Conservation (phyloP, 2,888 invertebrate genomes). For the Ophraella communa region DNA sequence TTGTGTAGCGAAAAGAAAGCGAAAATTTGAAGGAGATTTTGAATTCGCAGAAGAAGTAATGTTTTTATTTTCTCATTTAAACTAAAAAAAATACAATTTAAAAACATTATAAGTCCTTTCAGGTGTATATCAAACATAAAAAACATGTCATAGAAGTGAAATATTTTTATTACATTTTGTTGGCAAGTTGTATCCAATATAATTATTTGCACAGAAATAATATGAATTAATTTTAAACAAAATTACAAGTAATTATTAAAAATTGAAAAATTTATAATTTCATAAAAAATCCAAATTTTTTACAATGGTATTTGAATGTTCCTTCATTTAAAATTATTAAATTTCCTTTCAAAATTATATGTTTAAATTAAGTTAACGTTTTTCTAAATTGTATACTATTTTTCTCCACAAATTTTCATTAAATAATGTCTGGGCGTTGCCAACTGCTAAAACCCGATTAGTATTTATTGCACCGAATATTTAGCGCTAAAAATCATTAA, state of each 20-base stretch:
- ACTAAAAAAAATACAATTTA: background rate
- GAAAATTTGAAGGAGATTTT: slow-evolving; percentile 79
- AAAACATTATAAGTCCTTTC: background rate
- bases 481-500: background rate
- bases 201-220: too few relatives aligned
- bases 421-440: background rate
- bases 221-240: too few relatives aligned
- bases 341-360: background rate
- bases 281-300: too few relatives aligned
- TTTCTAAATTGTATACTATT: background rate
- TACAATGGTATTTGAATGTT: too few relatives aligned
- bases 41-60: slow-evolving; percentile 81
- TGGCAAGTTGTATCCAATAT: too few relatives aligned
- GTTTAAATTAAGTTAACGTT: background rate
- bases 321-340: too few relatives aligned
- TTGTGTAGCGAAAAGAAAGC: slow-evolving; percentile 66
- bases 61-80: slow-evolving; percentile 12
- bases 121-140: background rate
- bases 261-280: too few relatives aligned
- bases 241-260: too few relatives aligned
- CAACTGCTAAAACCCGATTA: background rate
- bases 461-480: background rate
- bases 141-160: too few relatives aligned
- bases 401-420: background rate
- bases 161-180: too few relatives aligned